Base-by-base conservation (phyloP, 2,888 invertebrate genomes). In the Sepiola atlantica region DNA sequence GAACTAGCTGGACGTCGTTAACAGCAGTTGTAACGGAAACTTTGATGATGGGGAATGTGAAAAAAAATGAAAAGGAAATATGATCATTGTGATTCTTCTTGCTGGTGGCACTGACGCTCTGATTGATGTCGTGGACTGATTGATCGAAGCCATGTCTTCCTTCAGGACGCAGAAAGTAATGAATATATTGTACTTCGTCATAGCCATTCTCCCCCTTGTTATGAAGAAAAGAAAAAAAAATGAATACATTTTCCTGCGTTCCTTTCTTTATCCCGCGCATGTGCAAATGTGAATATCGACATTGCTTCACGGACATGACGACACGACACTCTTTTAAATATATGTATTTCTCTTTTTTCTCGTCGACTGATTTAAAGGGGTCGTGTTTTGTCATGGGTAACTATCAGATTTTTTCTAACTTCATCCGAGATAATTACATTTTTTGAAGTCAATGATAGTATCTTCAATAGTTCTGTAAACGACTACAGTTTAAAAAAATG, bases 1-100 rank as follows among this genome's bases (percentile, higher is more conserved):
- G 45, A 45, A n/a, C n/a, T n/a, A n/a, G n/a, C n/a, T n/a, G n/a
- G n/a, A n/a, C n/a, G n/a, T n/a, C 14, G n/a, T 77, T 77, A 77
- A 77, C 77, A n/a, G 10, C 10, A n/a, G 16, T n/a, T n/a, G 77
- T 1, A 16, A 32, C n/a, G n/a, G 14, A 12, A 18, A 32, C n/a
- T n/a, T 12, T 18, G 77, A 77, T 14, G 77, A 16, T 21, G 77
- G 18, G 3, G n/a, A 28, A 21, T 28, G n/a, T 77, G n/a, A 77
- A n/a, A n/a, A 77, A n/a, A 77, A 77, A 77, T 16, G 16, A n/a
- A n/a, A 77, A 77, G 77, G 32, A 77, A n/a, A 77, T 77, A 16
- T 77, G 77, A 77, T 77, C 32, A 77, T 77, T 77, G 77, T n/a
- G 77, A 77, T 77, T 77, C 77, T 77, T 77, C n/a, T 77, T 77